Evolutionary conservation across 2,888 invertebrate species (phyloP).

Genomic region (Brachypterus glaber): DNA sequence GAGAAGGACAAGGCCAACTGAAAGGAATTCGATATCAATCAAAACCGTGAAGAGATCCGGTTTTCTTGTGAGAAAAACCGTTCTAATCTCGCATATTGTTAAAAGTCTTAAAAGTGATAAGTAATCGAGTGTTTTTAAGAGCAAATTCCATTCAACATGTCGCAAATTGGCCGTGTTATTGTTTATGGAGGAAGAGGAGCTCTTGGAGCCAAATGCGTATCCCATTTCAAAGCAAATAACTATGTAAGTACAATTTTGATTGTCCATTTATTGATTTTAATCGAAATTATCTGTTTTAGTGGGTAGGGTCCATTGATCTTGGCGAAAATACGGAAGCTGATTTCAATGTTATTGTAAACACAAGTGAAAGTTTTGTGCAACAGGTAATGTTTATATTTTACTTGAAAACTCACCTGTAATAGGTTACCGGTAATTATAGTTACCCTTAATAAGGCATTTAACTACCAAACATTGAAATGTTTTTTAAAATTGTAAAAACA

Average conservation of each 20-base stretch:
- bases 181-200: constrained; percentile 96
- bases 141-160: constrained; percentile 27
- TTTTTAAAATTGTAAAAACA: too few relatives aligned
- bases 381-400: constrained; percentile 41
- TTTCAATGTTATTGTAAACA: constrained; percentile 76
- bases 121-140: too few relatives aligned
- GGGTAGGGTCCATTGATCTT: constrained; percentile 40
- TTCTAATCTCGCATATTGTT: too few relatives aligned
- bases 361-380: constrained; percentile 64
- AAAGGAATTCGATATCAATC: too few relatives aligned
- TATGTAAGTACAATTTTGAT: constrained; percentile 53
- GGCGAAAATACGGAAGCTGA: constrained; percentile 58
- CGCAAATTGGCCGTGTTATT: constrained; percentile 56
- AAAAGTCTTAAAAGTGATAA: too few relatives aligned
- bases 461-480: too few relatives aligned
- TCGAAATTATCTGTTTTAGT: constrained; percentile 25
- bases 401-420: too few relatives aligned
- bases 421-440: too few relatives aligned
- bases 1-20: too few relatives aligned
- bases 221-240: constrained; percentile 79
- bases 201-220: constrained; percentile 79
- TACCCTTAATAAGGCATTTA: too few relatives aligned
- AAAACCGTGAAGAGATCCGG: too few relatives aligned
- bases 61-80: too few relatives aligned
- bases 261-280: constrained; percentile 15